phyloP scores from a whole-genome alignment of 1,140 invertebrate species.

The Drosophila melanogaster region Release_6_plus_ISO1_MT NT_033779.5:16619501-16620000 shows the following conservation, averaged over 20 bases:
- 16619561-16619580: conserved; percentile 9
- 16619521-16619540: not conserved
- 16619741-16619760: conserved; percentile 34
- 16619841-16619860: conserved; percentile 14
- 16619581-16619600: conserved; percentile 21
- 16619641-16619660: conserved; percentile 63
- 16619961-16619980: not conserved
- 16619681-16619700: conserved; percentile 40
- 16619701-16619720: conserved; percentile 49
- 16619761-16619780: conserved; percentile 3
- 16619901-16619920: conserved; percentile 33
- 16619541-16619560: conserved; percentile 8
- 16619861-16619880: conserved; percentile 4
- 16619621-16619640: conserved; percentile 39
- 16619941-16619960: not conserved
- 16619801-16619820: conserved; percentile 17
- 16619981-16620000: not conserved
- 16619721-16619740: conserved; percentile 52
- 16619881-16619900: conserved; percentile 10
- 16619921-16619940: conserved; percentile 4
- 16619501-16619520: not conserved
- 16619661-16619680: conserved; percentile 66
- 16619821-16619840: conserved; percentile 22
- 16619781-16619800: conserved; percentile 43
- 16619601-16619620: conserved; percentile 26